Evolutionary conservation across 2,888 invertebrate species (phyloP).

Genomic region (Megastigmus dorsalis): DNA sequence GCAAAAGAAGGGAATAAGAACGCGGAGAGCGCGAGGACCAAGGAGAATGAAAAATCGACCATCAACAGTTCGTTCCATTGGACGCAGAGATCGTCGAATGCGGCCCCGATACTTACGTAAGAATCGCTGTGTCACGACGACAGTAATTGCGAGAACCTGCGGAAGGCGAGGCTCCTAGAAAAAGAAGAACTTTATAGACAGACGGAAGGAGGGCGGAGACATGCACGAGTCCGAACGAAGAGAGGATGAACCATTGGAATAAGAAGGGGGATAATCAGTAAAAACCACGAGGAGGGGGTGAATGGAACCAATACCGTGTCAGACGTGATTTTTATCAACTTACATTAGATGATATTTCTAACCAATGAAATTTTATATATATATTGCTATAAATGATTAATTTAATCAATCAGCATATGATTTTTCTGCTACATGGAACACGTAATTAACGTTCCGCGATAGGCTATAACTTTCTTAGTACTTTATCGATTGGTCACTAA

Average conservation of each 20-base stretch:
- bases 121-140: constrained; percentile 42
- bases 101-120: constrained; percentile 21
- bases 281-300: too few relatives aligned
- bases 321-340: neutral
- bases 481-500: too few relatives aligned
- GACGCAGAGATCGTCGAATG: too few relatives aligned
- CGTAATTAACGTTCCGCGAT: too few relatives aligned
- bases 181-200: constrained; percentile 7
- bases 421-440: too few relatives aligned
- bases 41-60: neutral
- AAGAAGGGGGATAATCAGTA: too few relatives aligned
- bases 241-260: neutral
- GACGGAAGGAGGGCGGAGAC: constrained; percentile 7
- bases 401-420: too few relatives aligned
- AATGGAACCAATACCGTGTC: neutral
- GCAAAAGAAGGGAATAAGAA: neutral
- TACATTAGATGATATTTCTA: too few relatives aligned
- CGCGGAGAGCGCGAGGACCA: neutral
- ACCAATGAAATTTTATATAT: too few relatives aligned
- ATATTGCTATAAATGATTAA: too few relatives aligned
- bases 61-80: too few relatives aligned
- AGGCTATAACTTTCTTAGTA: too few relatives aligned
- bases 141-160: constrained; percentile 43
- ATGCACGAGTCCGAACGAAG: neutral
- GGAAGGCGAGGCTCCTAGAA: constrained; percentile 33